Percentiles rank a stretch among this genome's conserved stretches.
Evolutionary conservation across 2,113 vertebrate genomes (phyloP).

Genomic region (Argyrosomus japonicus): DNA sequence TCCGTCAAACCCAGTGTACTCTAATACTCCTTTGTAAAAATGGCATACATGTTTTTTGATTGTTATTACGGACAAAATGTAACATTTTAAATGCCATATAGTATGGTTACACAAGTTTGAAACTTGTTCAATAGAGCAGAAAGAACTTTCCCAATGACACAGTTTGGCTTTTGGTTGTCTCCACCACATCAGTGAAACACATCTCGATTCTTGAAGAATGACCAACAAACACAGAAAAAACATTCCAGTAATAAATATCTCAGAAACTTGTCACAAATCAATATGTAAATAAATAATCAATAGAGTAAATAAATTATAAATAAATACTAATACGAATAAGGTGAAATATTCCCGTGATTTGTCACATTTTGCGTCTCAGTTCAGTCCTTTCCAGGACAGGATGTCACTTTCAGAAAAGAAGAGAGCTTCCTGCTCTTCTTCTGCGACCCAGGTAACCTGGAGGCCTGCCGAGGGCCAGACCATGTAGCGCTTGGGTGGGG

Average conservation of each 20-base stretch:
- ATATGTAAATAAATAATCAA: conserved; percentile 74
- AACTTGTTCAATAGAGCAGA: conserved; percentile 35
- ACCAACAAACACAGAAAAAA: conserved; percentile 55
- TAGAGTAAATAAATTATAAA: conserved; percentile 70
- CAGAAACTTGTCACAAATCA: conserved; percentile 52
- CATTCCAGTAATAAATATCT: conserved; percentile 65
- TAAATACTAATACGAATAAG: conserved; percentile 53
- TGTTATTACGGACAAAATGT: conserved; percentile 34
- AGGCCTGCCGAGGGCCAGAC: conserved; percentile 28
- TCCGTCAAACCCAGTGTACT: conserved; percentile 35
- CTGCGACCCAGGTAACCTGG: conserved; percentile 57
- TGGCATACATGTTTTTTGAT: conserved; percentile 20
- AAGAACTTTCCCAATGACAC: conserved; percentile 2
- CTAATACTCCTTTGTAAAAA: conserved; percentile 28
- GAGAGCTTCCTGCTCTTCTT: conserved; percentile 44
- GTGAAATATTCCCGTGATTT: conserved; percentile 36
- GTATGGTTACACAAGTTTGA: conserved; percentile 31
- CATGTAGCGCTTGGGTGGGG: background rate
- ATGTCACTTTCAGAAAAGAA: conserved; percentile 45
- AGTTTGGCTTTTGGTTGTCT: conserved; percentile 26
- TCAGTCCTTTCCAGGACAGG: conserved; percentile 44
- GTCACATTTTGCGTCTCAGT: conserved; percentile 44
- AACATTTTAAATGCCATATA: conserved; percentile 9
- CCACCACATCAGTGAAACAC: conserved; percentile 54
- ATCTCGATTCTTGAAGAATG: conserved; percentile 30